Percentiles rank a stretch among this genome's conserved stretches.
Conservation (phyloP, 1,140 invertebrate genomes). For the Drosophila sp. region DNA sequence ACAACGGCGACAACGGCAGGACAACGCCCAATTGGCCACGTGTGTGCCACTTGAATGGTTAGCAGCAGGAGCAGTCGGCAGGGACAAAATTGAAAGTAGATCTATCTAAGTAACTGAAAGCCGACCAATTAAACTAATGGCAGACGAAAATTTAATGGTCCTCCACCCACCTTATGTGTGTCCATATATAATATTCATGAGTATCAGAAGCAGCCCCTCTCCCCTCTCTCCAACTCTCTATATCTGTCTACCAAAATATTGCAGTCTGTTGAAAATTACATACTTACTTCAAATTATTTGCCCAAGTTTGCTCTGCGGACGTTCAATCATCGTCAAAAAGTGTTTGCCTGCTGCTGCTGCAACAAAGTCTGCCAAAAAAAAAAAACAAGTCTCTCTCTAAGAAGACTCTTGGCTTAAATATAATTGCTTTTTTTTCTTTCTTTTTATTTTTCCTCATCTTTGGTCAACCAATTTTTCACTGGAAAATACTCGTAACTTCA, state of each 20-base stretch:
- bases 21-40: slow-evolving; percentile 12
- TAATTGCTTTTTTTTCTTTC: slow-evolving; percentile 38
- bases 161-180: neutral
- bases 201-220: neutral
- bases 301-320: slow-evolving; percentile 24
- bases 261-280: slow-evolving; percentile 50
- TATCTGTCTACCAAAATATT: neutral
- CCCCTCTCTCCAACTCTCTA: neutral
- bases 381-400: slow-evolving; percentile 2
- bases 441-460: neutral
- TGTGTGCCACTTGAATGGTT: slow-evolving; percentile 10
- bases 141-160: slow-evolving; percentile 21
- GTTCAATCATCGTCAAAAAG: slow-evolving; percentile 57
- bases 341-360: slow-evolving; percentile 10
- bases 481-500: neutral
- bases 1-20: neutral
- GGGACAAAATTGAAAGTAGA: slow-evolving; percentile 5
- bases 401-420: slow-evolving; percentile 22
- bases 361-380: slow-evolving; percentile 1
- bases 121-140: slow-evolving; percentile 45
- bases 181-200: slow-evolving; percentile 12
- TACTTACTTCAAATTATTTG: slow-evolving; percentile 21
- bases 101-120: slow-evolving; percentile 9
- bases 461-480: slow-evolving; percentile 11
- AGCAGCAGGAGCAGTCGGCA: neutral